Evolutionary conservation across 2,888 invertebrate species (phyloP), one percentile per base, ranked within the genome.

Genomic region (Yponomeuta malinellus): DNA sequence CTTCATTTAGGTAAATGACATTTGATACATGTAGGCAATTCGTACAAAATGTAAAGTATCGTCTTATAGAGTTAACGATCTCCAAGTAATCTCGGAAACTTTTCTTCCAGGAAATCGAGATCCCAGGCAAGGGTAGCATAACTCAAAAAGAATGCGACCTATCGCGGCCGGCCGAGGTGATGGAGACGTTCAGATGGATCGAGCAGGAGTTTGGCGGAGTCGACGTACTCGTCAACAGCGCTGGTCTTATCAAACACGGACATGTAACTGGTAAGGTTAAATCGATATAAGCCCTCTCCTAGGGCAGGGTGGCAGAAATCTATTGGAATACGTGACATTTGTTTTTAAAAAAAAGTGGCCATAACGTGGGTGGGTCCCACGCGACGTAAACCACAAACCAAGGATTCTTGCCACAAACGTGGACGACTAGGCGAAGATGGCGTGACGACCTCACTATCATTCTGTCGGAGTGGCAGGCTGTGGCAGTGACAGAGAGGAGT

Each of bases 161-260:
- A 2, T 76, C 81, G 3, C 75, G 75, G 33, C 33, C 75, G 0
- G 74, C 75, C 3, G 77, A 81, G 0, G 76, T 85, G 5, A 78
- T 76, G 3, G 76, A 72, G 0, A 72, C 79, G 10, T 85, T 85
- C 74, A 70, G 74, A 23, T 82, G 83, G 80, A 72, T 83, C 15
- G 83, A 84, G 23, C 75, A 82, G 2, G 72, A 75, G 10, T 76
- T 78, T 69, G 82, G 79, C 0, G 84, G 84, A 3, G 75, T 78
- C 0, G 81, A 87, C 68, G 72, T 87, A 4, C 75, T 88, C 15
- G 79, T 88, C 10, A 88, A 87, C 74, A 86, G 86, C 70, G 88
- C 88, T 43, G 85, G 82, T 0, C 74, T 83, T 6, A 73, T 78
- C 52, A 48, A 70, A 29, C 52, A 48, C 0, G 83, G 83, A 23